Percentiles rank a stretch among this genome's conserved stretches.
Evolutionary conservation across 2,797 vertebrate species (phyloP).

Genomic region (Semaprochilodus insignis): DNA sequence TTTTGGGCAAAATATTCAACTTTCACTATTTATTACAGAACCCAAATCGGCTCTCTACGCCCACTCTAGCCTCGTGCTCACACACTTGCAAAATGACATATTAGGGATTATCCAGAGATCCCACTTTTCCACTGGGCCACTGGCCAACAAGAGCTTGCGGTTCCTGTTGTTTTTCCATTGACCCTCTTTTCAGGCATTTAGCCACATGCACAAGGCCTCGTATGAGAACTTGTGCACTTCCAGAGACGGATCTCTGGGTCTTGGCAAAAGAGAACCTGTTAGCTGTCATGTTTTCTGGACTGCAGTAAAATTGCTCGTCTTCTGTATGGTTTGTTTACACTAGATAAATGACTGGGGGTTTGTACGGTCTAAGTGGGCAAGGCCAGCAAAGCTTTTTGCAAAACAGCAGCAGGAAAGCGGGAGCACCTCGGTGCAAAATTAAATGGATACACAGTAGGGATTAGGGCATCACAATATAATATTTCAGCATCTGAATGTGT

Average conservation of each 20-base stretch:
- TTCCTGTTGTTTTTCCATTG: slow-evolving; percentile 58
- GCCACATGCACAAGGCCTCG: slow-evolving; percentile 41
- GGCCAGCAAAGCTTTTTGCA: neutral
- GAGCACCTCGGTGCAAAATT: neutral
- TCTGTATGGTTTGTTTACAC: slow-evolving; percentile 31
- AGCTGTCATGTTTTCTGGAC: slow-evolving; percentile 20
- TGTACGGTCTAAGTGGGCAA: neutral
- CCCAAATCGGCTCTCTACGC: slow-evolving; percentile 41
- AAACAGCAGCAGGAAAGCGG: neutral
- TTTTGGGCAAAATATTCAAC: slow-evolving; percentile 30
- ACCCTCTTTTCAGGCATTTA: slow-evolving; percentile 53
- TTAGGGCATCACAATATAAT: no score
- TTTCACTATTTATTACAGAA: slow-evolving; percentile 26
- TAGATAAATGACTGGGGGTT: slow-evolving; percentile 30
- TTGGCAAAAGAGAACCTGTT: neutral
- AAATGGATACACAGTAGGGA: neutral
- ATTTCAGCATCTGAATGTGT: no score
- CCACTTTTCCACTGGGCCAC: slow-evolving; percentile 52
- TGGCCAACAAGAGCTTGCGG: slow-evolving; percentile 53
- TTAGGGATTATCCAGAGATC: slow-evolving; percentile 58
- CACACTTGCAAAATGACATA: slow-evolving; percentile 55
- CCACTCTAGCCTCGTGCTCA: slow-evolving; percentile 26
- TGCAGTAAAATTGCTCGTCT: slow-evolving; percentile 7
- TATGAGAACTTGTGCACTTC: slow-evolving; percentile 25
- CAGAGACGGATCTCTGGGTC: neutral